Evolutionary conservation across 1,140 invertebrate species (phyloP).

Genomic region (Agraylea sexmaculata): DNA sequence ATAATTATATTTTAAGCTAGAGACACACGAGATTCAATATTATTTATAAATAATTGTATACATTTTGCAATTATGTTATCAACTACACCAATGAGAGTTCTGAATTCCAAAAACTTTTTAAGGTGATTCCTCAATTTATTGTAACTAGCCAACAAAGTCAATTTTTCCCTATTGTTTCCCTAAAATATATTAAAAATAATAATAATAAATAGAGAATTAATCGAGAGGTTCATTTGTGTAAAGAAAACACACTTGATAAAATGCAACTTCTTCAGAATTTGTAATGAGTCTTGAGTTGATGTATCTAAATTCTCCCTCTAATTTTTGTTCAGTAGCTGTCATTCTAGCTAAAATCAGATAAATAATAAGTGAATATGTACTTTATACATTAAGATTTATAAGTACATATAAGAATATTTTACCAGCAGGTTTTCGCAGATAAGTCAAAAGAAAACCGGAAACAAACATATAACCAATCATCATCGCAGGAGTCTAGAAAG

Average conservation of each 20-base stretch:
- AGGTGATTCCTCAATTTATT: constrained; percentile 82
- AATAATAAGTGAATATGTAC: constrained; percentile 1
- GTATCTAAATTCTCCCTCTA: constrained; percentile 96
- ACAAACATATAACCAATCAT: constrained; percentile 79
- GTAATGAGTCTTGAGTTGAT: constrained; percentile 93
- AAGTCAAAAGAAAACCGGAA: constrained; percentile 70
- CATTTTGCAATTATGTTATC: constrained; percentile 97
- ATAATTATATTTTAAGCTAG: constrained; percentile 11
- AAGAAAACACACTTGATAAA: constrained; percentile 53
- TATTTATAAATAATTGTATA: too few relatives aligned
- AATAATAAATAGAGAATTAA: background rate
- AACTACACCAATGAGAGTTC: constrained; percentile 83
- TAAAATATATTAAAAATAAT: constrained; percentile 29
- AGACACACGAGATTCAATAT: background rate
- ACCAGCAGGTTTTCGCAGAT: constrained; percentile 74
- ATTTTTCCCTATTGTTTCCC: constrained; percentile 80
- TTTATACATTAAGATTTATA: background rate
- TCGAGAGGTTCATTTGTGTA: constrained; percentile 3
- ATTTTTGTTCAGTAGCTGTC: constrained; percentile 87
- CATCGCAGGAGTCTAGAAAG: constrained; percentile 65
- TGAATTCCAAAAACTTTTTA: constrained; percentile 81
- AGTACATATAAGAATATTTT: constrained; percentile 12
- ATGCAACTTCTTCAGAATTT: constrained; percentile 96
- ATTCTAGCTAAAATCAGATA: constrained; percentile 42
- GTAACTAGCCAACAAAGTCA: constrained; percentile 79